Base-by-base conservation (phyloP, 1,140 invertebrate species). In the Lanistes nyassanus region DNA sequence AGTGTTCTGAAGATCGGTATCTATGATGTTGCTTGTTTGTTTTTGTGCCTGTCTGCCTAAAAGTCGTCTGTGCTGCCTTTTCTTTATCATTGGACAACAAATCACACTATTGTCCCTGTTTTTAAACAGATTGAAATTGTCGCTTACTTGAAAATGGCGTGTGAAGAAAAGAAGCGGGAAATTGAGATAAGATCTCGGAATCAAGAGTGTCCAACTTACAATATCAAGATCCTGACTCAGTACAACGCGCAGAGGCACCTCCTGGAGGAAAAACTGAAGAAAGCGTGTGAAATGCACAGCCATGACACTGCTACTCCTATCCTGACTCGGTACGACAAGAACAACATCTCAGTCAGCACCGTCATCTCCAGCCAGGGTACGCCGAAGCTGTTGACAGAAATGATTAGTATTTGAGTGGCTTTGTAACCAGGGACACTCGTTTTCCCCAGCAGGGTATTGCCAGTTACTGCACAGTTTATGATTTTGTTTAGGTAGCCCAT, bases 311-410 rank as follows among this genome's bases (percentile, higher is more conserved):
- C 0, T 36, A 21, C 2, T 29, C 31, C 9, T 11, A 51, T 6
- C 13, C 26, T 42, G 19, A 26, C 1, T 42, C 36, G 47, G 23
- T 26, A 47, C 21, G 36, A 42, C 67, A 42, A 67, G 31, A 56
- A 56, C 0, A 80, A 78, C 5, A 36, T 76, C 47, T 78, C 77
- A 65, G 81, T 82, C 2, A 78, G 76, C 29, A 82, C 81, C n/a
- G 80, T 82, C 7, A 78, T 82, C 0, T 76, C 79, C 31, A 82
- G 81, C 66, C 81, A 82, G 76, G 81, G 81, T 81, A 69, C n/a
- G n/a, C n/a, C n/a, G n/a, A n/a, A n/a, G n/a, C n/a, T n/a, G n/a
- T n/a, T n/a, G n/a, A n/a, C n/a, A n/a, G n/a, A n/a, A n/a, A n/a
- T n/a, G n/a, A n/a, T n/a, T n/a, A n/a, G n/a, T n/a, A n/a, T n/a